Conservation (phyloP, 2,797 vertebrate species). For the Tolypeutes matacus region DNA sequence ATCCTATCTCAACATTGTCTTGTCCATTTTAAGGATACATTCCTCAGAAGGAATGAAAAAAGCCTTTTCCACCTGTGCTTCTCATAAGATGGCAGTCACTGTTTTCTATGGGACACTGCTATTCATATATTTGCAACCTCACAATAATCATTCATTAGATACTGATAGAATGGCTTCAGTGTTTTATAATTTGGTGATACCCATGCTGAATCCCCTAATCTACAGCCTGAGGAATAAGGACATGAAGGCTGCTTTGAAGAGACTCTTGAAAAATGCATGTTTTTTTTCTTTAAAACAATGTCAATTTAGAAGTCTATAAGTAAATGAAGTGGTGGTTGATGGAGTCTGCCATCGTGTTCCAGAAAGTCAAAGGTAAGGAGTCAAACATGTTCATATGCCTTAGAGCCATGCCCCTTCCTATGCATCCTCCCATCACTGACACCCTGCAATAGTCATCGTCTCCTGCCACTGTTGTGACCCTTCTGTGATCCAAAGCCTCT, state of each 20-base stretch:
- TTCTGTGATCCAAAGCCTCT: too few relatives aligned
- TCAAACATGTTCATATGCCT: too few relatives aligned
- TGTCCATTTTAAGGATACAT: slow-evolving; percentile 66
- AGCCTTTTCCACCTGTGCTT: too few relatives aligned
- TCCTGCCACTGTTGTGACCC: too few relatives aligned
- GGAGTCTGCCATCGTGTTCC: not conserved
- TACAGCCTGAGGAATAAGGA: not conserved
- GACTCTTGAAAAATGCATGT: not conserved
- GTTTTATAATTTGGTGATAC: too few relatives aligned
- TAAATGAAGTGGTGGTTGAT: not conserved
- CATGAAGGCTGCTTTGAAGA: slow-evolving; percentile 68
- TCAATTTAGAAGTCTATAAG: too few relatives aligned
- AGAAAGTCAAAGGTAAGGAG: not conserved
- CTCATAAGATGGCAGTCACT: too few relatives aligned
- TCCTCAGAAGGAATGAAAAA: slow-evolving; percentile 28
- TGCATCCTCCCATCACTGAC: too few relatives aligned
- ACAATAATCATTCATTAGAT: slow-evolving; percentile 41
- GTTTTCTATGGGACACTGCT: too few relatives aligned
- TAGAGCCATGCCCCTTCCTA: too few relatives aligned
- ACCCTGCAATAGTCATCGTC: too few relatives aligned
- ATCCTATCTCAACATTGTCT: slow-evolving; percentile 80
- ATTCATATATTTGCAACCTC: slow-evolving; percentile 77
- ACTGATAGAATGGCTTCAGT: slow-evolving; percentile 73
- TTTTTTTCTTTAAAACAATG: not conserved
- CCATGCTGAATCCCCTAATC: too few relatives aligned